These are phyloP conservation scores for Sebastes iracundus DNA, from an alignment of 2,797 vertebrate species.

Conservation along the genomic window DNA sequence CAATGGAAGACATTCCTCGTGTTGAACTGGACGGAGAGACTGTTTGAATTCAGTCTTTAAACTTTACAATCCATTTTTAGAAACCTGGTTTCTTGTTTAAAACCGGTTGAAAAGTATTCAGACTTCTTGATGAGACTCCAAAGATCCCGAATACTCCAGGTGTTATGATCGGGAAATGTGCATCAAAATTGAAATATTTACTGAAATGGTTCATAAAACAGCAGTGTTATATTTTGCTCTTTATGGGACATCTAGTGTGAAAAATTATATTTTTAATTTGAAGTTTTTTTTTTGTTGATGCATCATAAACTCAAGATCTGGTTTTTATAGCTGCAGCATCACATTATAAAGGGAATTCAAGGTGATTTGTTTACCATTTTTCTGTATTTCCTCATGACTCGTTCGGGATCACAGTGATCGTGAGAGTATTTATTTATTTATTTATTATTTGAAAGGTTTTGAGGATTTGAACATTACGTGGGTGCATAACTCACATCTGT, in stretches of 20 bases:
- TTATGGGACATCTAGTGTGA: neutral
- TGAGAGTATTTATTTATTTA: neutral
- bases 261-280: neutral
- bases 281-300: neutral
- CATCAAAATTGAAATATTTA: neutral
- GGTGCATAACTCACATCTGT: neutral
- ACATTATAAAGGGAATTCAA: neutral
- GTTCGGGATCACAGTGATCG: neutral
- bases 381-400: neutral
- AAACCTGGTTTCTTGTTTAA: neutral
- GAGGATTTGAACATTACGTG: neutral
- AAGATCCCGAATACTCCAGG: neutral
- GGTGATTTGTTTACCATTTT: neutral
- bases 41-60: neutral
- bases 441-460: neutral
- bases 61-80: neutral
- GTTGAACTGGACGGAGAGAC: neutral
- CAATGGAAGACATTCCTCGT: constrained; percentile 7
- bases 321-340: constrained; percentile 19
- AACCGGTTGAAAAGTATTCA: neutral
- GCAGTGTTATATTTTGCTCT: neutral
- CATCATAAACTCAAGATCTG: neutral
- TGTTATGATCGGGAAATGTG: neutral
- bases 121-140: neutral
- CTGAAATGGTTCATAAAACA: neutral